A percentile compares a stretch with the other conserved stretches of the same genome.
Conservation (phyloP, 2,888 invertebrate species). For the Zeuzera pyrina region DNA sequence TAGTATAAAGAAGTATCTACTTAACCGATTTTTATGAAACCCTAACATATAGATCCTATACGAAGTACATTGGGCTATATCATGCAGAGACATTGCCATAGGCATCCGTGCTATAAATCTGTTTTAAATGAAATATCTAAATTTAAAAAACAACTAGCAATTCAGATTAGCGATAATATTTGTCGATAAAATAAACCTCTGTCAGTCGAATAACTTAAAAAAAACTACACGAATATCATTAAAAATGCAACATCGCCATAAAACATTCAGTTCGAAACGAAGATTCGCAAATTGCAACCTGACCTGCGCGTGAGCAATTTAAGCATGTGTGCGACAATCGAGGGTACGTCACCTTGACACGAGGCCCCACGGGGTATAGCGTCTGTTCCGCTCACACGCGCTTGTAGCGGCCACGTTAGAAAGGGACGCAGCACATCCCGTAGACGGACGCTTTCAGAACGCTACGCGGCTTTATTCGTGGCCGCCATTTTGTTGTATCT, state of each 20-base stretch:
- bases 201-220: background rate
- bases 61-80: too few relatives aligned
- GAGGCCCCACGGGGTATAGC: constrained; percentile 54
- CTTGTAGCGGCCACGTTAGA: constrained; percentile 39
- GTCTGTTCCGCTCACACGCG: constrained; percentile 34
- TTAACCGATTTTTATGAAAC: too few relatives aligned
- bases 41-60: too few relatives aligned
- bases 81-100: too few relatives aligned
- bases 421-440: constrained; percentile 35
- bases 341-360: constrained; percentile 67
- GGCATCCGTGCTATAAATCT: too few relatives aligned
- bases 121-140: too few relatives aligned
- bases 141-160: too few relatives aligned
- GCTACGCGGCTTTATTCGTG: constrained; percentile 52
- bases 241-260: background rate
- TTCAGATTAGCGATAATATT: too few relatives aligned
- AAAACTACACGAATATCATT: background rate
- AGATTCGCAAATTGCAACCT: constrained; percentile 30
- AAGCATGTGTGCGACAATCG: constrained; percentile 30
- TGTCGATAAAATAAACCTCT: too few relatives aligned
- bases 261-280: constrained; percentile 7
- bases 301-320: constrained; percentile 28
- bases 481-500: constrained; percentile 61
- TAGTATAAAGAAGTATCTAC: too few relatives aligned
- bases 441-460: constrained; percentile 68